phyloP scores from a whole-genome alignment of 2,113 vertebrate genomes.

The Bagarius yarrelli region DNA sequence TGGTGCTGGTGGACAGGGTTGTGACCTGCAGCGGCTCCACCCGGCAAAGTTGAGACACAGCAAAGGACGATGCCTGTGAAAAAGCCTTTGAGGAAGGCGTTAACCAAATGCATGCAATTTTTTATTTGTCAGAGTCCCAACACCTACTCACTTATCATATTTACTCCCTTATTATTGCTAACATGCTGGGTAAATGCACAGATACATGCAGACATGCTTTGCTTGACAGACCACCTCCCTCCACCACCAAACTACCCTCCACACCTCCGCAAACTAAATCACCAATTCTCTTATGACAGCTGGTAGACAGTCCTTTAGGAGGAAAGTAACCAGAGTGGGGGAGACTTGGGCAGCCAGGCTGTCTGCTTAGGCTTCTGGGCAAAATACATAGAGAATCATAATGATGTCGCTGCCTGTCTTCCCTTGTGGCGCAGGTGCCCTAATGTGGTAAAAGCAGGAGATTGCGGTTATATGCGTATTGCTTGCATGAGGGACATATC shows the following conservation, averaged over 20 bases:
- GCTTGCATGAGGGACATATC: conserved; percentile 57
- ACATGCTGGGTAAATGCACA: conserved; percentile 36
- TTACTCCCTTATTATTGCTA: conserved; percentile 34
- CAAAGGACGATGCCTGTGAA: neutral
- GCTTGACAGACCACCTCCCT: conserved; percentile 34
- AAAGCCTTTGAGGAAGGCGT: conserved; percentile 3
- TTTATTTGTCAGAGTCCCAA: conserved; percentile 25
- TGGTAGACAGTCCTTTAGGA: conserved; percentile 49
- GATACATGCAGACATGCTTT: conserved; percentile 1
- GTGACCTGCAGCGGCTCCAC: conserved; percentile 63
- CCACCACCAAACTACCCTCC: conserved; percentile 29
- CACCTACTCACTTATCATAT: conserved; percentile 41
- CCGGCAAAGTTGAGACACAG: conserved; percentile 28
- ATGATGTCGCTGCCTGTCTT: conserved; percentile 69
- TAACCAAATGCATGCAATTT: conserved; percentile 15
- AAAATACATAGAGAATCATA: conserved; percentile 64
- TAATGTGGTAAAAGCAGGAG: conserved; percentile 42
- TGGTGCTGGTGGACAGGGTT: conserved; percentile 56
- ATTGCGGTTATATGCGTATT: conserved; percentile 35
- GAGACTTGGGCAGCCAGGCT: conserved; percentile 50
- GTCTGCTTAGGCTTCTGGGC: conserved; percentile 60
- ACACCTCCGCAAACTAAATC: conserved; percentile 24
- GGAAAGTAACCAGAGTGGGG: conserved; percentile 27
- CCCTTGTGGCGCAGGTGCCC: conserved; percentile 47
- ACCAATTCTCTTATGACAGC: conserved; percentile 48